Evolutionary conservation across 2,888 invertebrate genomes (phyloP).

Genomic region (Dascillus cervinus): DNA sequence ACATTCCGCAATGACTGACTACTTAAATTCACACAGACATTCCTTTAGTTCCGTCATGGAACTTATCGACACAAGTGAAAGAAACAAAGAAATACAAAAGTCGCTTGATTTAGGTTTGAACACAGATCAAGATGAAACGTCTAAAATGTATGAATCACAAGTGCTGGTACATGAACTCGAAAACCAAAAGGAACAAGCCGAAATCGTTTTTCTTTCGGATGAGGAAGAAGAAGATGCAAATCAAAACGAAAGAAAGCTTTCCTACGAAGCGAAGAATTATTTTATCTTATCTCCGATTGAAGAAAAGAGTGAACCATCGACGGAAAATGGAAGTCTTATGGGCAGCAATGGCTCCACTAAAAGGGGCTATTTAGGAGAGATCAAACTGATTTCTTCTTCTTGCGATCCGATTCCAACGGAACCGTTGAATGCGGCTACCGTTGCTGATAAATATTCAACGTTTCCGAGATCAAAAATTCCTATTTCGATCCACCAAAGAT

Average conservation of each 20-base stretch:
- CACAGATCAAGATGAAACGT: slow-evolving; percentile 1
- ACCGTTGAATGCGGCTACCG: slow-evolving; percentile 19
- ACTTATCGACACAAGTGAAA: slow-evolving; percentile 27
- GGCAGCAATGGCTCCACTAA: slow-evolving; percentile 32
- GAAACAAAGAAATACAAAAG: slow-evolving; percentile 9
- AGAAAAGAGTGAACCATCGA: slow-evolving; percentile 50
- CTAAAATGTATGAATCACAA: slow-evolving; percentile 3
- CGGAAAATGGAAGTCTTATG: slow-evolving; percentile 40
- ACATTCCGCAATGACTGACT: slow-evolving; percentile 39
- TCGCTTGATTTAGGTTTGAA: slow-evolving; percentile 7
- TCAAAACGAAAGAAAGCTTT: slow-evolving; percentile 11
- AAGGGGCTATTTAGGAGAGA: slow-evolving; percentile 11
- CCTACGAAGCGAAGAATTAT: slow-evolving; percentile 20
- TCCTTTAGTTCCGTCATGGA: slow-evolving; percentile 42
- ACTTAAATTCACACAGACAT: slow-evolving; percentile 41
- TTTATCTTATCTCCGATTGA: slow-evolving; percentile 49
- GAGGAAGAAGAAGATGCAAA: slow-evolving; percentile 16
- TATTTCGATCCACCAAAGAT: slow-evolving; percentile 20
- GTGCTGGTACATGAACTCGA: slow-evolving; percentile 12
- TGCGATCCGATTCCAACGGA: slow-evolving; percentile 35
- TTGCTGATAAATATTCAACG: slow-evolving; percentile 44
- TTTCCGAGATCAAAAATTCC: slow-evolving; percentile 47
- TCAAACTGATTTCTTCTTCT: slow-evolving; percentile 34
- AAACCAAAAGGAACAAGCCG: slow-evolving; percentile 15
- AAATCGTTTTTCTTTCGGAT: slow-evolving; percentile 19